Percentiles rank a stretch among this genome's conserved stretches.
phyloP scores from a whole-genome alignment of 1,140 invertebrate species.

The Pollicipes pollicipes region DNA sequence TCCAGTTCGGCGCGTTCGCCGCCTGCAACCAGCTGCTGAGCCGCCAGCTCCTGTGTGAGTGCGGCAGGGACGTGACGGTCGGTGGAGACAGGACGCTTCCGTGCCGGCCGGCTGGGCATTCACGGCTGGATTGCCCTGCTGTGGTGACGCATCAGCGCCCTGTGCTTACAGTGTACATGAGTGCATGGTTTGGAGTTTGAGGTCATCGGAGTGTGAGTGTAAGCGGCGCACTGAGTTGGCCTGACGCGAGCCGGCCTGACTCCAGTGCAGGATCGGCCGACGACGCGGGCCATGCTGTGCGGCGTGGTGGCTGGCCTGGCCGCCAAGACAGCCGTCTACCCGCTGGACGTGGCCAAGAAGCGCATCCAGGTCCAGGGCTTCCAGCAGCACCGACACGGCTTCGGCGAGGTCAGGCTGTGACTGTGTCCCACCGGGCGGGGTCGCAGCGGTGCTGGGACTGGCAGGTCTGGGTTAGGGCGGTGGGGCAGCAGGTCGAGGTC shows the following conservation, averaged over 20 bases:
- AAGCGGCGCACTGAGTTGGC: not conserved
- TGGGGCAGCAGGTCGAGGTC: too few relatives aligned
- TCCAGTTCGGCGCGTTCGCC: slow-evolving; percentile 45
- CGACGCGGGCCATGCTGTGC: slow-evolving; percentile 27
- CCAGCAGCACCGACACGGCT: slow-evolving; percentile 45
- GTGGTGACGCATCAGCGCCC: too few relatives aligned
- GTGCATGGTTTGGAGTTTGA: too few relatives aligned
- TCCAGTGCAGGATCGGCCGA: not conserved
- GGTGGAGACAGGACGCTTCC: too few relatives aligned
- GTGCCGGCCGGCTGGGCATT: too few relatives aligned
- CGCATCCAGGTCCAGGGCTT: slow-evolving; percentile 76
- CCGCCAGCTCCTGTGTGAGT: not conserved
- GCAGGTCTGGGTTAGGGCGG: too few relatives aligned
- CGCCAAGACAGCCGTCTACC: slow-evolving; percentile 62
- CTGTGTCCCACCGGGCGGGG: too few relatives aligned
- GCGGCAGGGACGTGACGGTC: too few relatives aligned
- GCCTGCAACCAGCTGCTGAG: not conserved
- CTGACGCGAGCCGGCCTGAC: not conserved
- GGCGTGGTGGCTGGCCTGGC: slow-evolving; percentile 54
- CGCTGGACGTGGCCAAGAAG: slow-evolving; percentile 70
- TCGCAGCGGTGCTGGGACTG: not conserved
- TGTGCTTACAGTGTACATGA: too few relatives aligned
- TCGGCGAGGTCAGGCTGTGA: slow-evolving; percentile 38
- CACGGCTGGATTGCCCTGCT: too few relatives aligned
- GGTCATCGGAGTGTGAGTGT: too few relatives aligned